Evolutionary conservation across 2,888 invertebrate genomes (phyloP), one percentile per base, ranked within the genome.

Genomic region (Anticlea derivata): DNA sequence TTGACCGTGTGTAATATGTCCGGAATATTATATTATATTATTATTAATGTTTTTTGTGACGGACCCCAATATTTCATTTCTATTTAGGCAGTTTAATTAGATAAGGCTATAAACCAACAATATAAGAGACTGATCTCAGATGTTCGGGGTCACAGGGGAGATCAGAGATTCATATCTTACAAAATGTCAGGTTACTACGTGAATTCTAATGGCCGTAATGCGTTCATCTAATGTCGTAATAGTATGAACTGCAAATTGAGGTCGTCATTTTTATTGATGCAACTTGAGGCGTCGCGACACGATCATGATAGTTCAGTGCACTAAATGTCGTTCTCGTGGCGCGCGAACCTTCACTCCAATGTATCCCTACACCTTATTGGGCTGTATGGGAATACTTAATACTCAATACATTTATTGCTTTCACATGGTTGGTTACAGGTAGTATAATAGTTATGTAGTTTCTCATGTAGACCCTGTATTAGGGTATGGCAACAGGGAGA

Each of bases 191-290:
- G 72, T 66, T 59, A 62, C 55, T 65, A 67, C 61, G 60, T 60
- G 59, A 70, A 67, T 70, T 66, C 64, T 64, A 65, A 68, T 52
- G 41, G 27, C 55, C 39, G 68, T 67, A 75, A 73, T 69, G 65
- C 68, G 68, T 72, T 74, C 69, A 69, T 59, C 69, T 69, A 57
- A 67, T 80, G 68, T 69, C 55, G 76, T 68, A 75, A 78, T 66
- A 63, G 48, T 58, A 51, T 54, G 53, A 58, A 51, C 55, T 56
- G 60, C 53, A 60, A 58, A 78, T 73, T 70, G 72, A 70, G 72
- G 74, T 66, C 74, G 63, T 58, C 55, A 69, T 73, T 75, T 78
- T 80, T 80, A 80, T 76, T 74, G 67, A 68, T 75, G 73, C 70
- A 73, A 74, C 65, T 60, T 56, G 57, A 63, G 37, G 11, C 23